Conservation (phyloP, 2,888 invertebrate genomes). For the Pemphredon lugubris region DNA sequence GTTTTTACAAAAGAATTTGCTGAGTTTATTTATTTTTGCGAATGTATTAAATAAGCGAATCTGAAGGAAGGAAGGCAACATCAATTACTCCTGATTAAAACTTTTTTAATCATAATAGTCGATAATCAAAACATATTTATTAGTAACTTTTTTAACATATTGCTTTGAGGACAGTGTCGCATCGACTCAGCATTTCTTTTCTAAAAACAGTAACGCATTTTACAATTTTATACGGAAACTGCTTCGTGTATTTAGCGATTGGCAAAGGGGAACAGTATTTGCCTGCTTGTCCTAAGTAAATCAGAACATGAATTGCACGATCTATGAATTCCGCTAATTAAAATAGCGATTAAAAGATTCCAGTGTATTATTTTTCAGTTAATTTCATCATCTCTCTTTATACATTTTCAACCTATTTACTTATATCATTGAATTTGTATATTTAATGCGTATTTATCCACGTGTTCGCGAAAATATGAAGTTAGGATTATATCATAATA, state of each 20-base stretch:
- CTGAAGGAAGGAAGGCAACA: neutral
- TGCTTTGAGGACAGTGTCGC: constrained; percentile 17
- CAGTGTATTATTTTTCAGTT: constrained; percentile 65
- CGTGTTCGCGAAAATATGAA: constrained; percentile 61
- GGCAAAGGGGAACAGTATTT: constrained; percentile 57
- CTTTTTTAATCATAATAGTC: neutral
- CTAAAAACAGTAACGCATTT: constrained; percentile 45
- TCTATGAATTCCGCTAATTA: constrained; percentile 45
- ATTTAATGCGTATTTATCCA: constrained; percentile 64
- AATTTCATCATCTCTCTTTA: constrained; percentile 54
- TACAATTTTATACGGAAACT: constrained; percentile 56
- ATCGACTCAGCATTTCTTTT: constrained; percentile 53
- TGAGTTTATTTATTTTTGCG: constrained; percentile 42
- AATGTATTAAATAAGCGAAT: constrained; percentile 21
- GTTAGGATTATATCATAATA: constrained; percentile 25
- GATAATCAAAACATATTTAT: constrained; percentile 40
- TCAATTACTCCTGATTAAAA: neutral
- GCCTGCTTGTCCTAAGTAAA: constrained; percentile 54
- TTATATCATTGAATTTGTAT: constrained; percentile 67
- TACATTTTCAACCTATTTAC: constrained; percentile 61
- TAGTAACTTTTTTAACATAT: constrained; percentile 10
- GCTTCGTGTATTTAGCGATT: constrained; percentile 34
- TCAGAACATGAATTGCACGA: constrained; percentile 46
- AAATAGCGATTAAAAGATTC: constrained; percentile 56
- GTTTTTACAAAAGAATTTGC: constrained; percentile 41